Evolutionary conservation across 2,888 invertebrate species (phyloP).

Genomic region (Orthonevra nobilis): DNA sequence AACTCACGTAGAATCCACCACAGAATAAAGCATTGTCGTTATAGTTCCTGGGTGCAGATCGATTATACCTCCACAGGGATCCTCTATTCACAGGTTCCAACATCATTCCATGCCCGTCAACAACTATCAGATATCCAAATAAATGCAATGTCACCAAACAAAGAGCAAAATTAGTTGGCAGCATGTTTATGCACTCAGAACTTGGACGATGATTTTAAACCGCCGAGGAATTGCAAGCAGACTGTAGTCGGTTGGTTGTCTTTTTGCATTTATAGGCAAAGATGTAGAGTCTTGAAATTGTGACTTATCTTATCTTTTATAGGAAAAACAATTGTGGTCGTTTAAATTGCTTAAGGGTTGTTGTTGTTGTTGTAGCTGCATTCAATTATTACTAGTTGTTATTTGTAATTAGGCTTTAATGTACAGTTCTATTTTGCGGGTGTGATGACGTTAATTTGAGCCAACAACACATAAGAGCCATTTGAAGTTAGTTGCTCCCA

Average conservation of each 20-base stretch:
- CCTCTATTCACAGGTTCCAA: constrained; percentile 81
- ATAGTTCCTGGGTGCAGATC: constrained; percentile 80
- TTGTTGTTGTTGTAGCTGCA: too few species aligned
- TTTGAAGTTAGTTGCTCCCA: too few species aligned
- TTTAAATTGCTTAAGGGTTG: too few species aligned
- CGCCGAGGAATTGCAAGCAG: too few species aligned
- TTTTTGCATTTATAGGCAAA: constrained; percentile 16
- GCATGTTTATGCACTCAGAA: background rate
- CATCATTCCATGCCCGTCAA: constrained; percentile 81
- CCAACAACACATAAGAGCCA: too few species aligned
- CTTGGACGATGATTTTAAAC: too few species aligned
- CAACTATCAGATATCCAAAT: constrained; percentile 29
- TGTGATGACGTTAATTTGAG: too few species aligned
- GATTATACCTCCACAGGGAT: constrained; percentile 82
- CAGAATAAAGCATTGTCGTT: constrained; percentile 82
- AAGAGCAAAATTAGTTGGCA: too few species aligned
- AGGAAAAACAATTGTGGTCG: background rate
- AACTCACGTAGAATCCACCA: constrained; percentile 80
- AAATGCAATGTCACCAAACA: background rate
- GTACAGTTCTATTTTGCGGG: too few species aligned
- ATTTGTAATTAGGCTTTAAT: too few species aligned
- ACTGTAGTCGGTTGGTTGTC: too few species aligned
- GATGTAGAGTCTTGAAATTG: background rate
- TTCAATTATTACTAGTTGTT: too few species aligned
- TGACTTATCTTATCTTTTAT: constrained; percentile 35